Percentiles rank a stretch among this genome's conserved stretches.
Conservation (phyloP, 2,888 invertebrate species). For the Hermodice carunculata region DNA sequence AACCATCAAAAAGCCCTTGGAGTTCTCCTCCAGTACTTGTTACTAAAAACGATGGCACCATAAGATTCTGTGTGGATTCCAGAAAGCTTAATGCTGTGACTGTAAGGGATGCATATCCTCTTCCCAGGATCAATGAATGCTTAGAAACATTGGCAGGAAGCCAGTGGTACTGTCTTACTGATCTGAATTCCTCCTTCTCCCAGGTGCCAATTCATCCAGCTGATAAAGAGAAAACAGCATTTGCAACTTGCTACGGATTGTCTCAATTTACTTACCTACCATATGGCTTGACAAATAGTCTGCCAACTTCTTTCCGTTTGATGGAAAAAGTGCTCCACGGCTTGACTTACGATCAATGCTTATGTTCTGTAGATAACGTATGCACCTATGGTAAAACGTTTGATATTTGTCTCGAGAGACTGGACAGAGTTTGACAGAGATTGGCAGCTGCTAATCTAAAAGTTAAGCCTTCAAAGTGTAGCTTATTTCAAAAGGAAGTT, state of each 20-base stretch:
- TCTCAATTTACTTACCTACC: constrained; percentile 38
- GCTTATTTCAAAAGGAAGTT: constrained; percentile 21
- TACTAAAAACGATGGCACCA: constrained; percentile 24
- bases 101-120: constrained; percentile 31
- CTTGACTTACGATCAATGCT: constrained; percentile 25
- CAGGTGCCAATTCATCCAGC: constrained; percentile 38
- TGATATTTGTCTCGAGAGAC: constrained; percentile 21
- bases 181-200: constrained; percentile 43
- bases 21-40: constrained; percentile 22
- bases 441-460: too few species aligned
- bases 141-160: constrained; percentile 39
- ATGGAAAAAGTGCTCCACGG: constrained; percentile 37
- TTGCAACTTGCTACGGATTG: constrained; percentile 30
- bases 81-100: constrained; percentile 32
- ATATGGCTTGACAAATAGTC: constrained; percentile 40
- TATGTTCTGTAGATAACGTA: constrained; percentile 42
- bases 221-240: constrained; percentile 42
- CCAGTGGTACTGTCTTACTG: constrained; percentile 36
- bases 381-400: constrained; percentile 36
- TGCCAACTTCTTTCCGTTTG: constrained; percentile 41
- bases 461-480: constrained; percentile 44
- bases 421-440: too few species aligned
- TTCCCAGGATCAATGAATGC: constrained; percentile 29
- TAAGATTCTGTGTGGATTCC: constrained; percentile 36
- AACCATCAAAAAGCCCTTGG: neutral